Conservation (phyloP, 2,113 vertebrate genomes). For the Xenopus borealis region DNA sequence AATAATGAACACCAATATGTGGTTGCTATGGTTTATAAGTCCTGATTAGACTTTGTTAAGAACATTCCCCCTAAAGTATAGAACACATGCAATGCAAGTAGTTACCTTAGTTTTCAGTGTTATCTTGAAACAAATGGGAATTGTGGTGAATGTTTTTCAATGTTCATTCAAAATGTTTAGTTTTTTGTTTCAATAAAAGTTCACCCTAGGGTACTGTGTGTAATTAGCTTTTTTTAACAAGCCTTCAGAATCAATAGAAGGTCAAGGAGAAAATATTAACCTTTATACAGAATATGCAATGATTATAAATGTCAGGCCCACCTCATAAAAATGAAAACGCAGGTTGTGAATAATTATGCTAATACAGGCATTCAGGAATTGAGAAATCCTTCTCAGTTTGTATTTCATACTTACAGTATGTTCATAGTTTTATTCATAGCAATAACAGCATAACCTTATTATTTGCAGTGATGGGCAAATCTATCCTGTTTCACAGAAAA, state of each 20-base stretch:
- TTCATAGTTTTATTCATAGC: too few species aligned
- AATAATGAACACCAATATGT: too few species aligned
- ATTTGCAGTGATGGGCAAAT: too few species aligned
- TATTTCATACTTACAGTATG: constrained; percentile 5
- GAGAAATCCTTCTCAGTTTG: constrained; percentile 18
- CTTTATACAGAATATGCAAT: constrained; percentile 30
- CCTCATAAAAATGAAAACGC: constrained; percentile 33
- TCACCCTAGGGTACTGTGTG: constrained; percentile 26
- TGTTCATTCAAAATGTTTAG: constrained; percentile 31
- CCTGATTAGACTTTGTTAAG: too few species aligned
- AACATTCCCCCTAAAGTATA: neutral
- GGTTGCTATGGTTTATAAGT: too few species aligned
- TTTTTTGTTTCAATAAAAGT: constrained; percentile 20
- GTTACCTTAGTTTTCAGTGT: neutral
- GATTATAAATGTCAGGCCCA: constrained; percentile 34
- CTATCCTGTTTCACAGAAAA: too few species aligned
- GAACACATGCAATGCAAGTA: neutral
- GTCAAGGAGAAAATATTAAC: constrained; percentile 42
- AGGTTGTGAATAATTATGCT: constrained; percentile 39
- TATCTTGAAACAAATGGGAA: neutral
- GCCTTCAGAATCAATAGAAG: constrained; percentile 24
- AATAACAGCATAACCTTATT: too few species aligned
- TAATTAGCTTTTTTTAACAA: constrained; percentile 40
- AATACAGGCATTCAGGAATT: constrained; percentile 18
- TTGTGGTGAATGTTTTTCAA: neutral